Evolutionary conservation across 64 coral and sea anemone species (phyloP).

Genomic region (Anthopleura sola): DNA sequence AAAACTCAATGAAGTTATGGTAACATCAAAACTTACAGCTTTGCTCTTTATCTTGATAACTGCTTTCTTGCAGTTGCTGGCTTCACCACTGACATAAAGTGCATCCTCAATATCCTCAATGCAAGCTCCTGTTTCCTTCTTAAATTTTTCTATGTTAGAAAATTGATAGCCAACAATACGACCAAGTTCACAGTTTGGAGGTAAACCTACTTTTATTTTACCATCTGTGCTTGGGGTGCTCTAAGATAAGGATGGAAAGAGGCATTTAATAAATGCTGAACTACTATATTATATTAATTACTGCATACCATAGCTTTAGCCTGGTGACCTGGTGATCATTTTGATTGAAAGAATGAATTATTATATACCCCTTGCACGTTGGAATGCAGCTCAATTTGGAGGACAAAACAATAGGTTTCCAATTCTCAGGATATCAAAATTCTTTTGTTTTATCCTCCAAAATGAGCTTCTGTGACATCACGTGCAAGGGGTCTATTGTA

Average conservation of each 20-base stretch:
- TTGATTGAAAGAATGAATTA: no score
- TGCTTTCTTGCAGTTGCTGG: background rate
- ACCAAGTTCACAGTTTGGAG: background rate
- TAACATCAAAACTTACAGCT: background rate
- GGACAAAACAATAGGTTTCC: no score
- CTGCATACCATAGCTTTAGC: no score
- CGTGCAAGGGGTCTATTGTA: background rate
- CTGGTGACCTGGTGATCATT: no score
- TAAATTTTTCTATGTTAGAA: background rate
- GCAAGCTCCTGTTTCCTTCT: background rate
- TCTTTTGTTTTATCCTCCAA: no score
- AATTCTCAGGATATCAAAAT: no score
- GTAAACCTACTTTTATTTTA: background rate
- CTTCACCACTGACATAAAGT: slow-evolving; percentile 12
- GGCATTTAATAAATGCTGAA: no score
- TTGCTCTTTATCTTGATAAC: background rate
- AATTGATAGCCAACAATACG: background rate
- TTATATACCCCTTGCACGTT: no score
- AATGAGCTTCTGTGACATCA: no score
- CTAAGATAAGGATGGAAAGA: background rate
- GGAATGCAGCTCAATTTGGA: no score
- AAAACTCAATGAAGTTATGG: no score
- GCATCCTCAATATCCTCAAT: background rate
- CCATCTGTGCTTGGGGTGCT: background rate
- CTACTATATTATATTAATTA: no score